Evolutionary conservation across 2,888 invertebrate species (phyloP), one percentile per base, ranked within the genome.

Genomic region (Pammene aurita): DNA sequence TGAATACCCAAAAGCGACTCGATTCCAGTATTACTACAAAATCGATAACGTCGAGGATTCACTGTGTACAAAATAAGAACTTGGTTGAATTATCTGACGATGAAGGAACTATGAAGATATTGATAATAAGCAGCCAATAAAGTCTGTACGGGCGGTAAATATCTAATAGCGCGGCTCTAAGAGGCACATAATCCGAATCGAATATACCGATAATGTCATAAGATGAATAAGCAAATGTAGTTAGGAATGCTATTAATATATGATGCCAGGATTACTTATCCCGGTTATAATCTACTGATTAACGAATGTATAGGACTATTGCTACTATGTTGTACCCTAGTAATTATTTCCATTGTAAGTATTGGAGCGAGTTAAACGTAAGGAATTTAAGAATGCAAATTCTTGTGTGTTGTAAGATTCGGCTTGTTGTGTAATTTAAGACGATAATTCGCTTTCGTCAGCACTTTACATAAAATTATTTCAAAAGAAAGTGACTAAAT

Each of bases 401-500:
- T 68, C 57, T 57, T 41, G 58, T 54, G 48, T 61, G 41, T 41
- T 57, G 38, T 44, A 64, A 52, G 54, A 16, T 41, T 26, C 26
- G 26, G 44, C 46, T 58, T 69, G 60, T 69, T 65, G 65, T 41
- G 26, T 64, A 69, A 69, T 63, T 35, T 65, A 16, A 48, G 54
- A 63, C 57, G 60, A 72, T 67, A n/a, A 66, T 71, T 67, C 67
- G 70, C 72, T 74, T 75, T 76, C 72, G 72, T 74, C 56, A 70
- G 64, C 56, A 57, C 64, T 73, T 74, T 71, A 72, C 68, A 73
- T 73, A 71, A 72, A 74, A 73, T 74, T 70, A 75, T 67, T 35
- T 66, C 73, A 71, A 72, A 74, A 55, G 75, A 76, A 76, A 76
- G 75, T 75, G 65, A 42, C 52, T 52, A 52, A 64, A 52, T 58